Percentiles rank a stretch among this genome's conserved stretches.
Conservation (phyloP, 2,888 invertebrate genomes). For the Dryadula phaetusa region DNA sequence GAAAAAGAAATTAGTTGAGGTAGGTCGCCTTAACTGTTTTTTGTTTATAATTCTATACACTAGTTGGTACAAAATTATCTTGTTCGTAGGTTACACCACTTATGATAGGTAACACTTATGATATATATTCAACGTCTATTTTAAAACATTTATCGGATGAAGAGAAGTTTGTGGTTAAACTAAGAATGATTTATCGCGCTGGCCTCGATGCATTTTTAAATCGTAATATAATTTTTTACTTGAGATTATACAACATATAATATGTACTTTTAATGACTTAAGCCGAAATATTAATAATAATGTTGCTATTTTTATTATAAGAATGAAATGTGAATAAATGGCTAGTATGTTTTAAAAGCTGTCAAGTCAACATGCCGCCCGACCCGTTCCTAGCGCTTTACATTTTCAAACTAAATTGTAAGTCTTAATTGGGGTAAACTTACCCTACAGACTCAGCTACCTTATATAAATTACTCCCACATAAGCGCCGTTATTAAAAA, state of each 20-base stretch:
- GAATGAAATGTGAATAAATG: constrained; percentile 51
- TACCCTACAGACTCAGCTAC: constrained; percentile 55
- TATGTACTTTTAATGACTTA: background rate
- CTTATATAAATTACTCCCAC: constrained; percentile 57
- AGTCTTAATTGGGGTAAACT: constrained; percentile 74
- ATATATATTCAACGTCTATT: constrained; percentile 4
- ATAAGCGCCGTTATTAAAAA: constrained; percentile 46
- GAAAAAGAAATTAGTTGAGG: constrained; percentile 18
- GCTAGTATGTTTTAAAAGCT: constrained; percentile 77
- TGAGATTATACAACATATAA: background rate
- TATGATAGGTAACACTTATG: background rate
- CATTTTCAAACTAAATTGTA: constrained; percentile 67
- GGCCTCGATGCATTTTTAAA: constrained; percentile 15
- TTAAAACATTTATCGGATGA: constrained; percentile 16
- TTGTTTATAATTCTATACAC: background rate
- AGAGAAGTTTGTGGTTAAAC: background rate
- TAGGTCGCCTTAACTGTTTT: constrained; percentile 5
- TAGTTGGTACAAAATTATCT: background rate
- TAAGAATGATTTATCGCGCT: constrained; percentile 2
- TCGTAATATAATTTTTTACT: background rate
- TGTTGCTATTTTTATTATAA: constrained; percentile 2
- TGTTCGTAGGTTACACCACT: background rate
- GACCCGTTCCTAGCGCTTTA: constrained; percentile 56
- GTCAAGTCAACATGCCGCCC: constrained; percentile 77
- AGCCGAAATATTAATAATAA: background rate